phyloP scores from a whole-genome alignment of 1,140 invertebrate species.

The Spodoptera litura region DNA sequence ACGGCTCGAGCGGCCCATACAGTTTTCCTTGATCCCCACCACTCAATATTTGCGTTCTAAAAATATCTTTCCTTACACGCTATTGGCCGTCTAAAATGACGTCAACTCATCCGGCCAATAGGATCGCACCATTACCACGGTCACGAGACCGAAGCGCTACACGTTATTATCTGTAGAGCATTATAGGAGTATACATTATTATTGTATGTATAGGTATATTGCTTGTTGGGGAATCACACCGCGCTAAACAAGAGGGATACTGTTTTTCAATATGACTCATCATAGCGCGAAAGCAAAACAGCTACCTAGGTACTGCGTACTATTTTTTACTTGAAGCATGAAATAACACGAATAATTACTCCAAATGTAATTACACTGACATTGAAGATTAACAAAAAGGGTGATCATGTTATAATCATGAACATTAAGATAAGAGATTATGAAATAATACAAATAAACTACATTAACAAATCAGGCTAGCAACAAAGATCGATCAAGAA shows the following conservation, averaged over 20 bases:
- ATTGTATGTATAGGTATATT: conserved; percentile 25
- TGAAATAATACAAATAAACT: no score
- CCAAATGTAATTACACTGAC: background rate
- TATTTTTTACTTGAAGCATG: conserved; percentile 6
- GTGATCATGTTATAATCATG: background rate
- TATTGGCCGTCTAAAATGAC: conserved; percentile 74
- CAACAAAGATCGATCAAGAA: background rate
- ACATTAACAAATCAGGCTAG: background rate
- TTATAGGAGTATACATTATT: conserved; percentile 25
- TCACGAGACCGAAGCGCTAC: conserved; percentile 75
- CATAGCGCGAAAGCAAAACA: conserved; percentile 6
- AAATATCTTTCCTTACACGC: conserved; percentile 68
- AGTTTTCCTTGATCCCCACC: conserved; percentile 80
- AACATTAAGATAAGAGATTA: conserved; percentile 9
- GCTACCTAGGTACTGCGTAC: background rate
- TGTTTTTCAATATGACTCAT: conserved; percentile 54
- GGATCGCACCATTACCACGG: conserved; percentile 52
- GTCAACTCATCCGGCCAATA: conserved; percentile 74
- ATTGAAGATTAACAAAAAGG: conserved; percentile 1
- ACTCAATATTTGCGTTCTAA: conserved; percentile 71
- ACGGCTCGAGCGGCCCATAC: conserved; percentile 54
- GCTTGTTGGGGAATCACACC: conserved; percentile 54
- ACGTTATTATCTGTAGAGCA: conserved; percentile 50
- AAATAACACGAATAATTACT: conserved; percentile 1
- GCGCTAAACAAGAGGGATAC: conserved; percentile 43